Evolutionary conservation across 1,140 invertebrate species (phyloP).

Genomic region (Calephelis virginiensis): DNA sequence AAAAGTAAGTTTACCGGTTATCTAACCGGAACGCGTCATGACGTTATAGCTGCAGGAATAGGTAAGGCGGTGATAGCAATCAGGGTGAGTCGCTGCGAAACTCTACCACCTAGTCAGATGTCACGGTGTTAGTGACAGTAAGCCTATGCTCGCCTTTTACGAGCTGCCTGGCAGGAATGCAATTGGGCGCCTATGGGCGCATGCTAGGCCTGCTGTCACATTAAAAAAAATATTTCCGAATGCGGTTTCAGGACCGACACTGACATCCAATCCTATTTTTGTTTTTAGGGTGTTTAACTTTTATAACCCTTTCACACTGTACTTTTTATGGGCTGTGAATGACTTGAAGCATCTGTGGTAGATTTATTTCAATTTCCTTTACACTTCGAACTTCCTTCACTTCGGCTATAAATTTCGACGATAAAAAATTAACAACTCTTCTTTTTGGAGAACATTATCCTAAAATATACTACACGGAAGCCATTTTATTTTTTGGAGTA

Average conservation of each 20-base stretch:
- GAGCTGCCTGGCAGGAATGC: no score
- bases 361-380: constrained; percentile 73
- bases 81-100: no score
- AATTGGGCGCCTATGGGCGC: no score
- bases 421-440: constrained; percentile 65
- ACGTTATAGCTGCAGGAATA: no score
- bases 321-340: constrained; percentile 64
- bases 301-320: constrained; percentile 59
- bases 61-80: no score
- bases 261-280: constrained; percentile 46
- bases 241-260: constrained; percentile 14
- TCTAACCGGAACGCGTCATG: no score
- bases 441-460: constrained; percentile 48
- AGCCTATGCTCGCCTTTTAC: no score
- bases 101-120: no score
- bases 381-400: constrained; percentile 66
- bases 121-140: no score
- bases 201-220: no score
- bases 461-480: constrained; percentile 32
- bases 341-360: constrained; percentile 67
- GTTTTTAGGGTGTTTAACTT: constrained; percentile 44
- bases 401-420: constrained; percentile 55
- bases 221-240: no score
- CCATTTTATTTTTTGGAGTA: constrained; percentile 12
- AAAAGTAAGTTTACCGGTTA: no score